Evolutionary conservation across 2,113 vertebrate genomes (phyloP).

Genomic region (Isurus oxyrinchus): DNA sequence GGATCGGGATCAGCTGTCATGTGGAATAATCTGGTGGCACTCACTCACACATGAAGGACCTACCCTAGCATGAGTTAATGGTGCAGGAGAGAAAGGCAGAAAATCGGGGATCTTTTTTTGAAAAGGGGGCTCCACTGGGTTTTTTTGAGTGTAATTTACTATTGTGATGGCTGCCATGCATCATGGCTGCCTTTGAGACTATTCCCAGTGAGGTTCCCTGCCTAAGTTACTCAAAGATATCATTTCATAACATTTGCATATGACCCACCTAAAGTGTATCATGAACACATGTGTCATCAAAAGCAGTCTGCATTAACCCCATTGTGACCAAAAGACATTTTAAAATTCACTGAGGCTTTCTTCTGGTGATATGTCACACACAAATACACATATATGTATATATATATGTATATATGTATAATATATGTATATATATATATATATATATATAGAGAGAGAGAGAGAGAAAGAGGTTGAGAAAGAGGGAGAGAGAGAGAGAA

Average conservation of each 20-base stretch:
- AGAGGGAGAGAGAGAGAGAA: too few species aligned
- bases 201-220: neutral
- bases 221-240: neutral
- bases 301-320: neutral
- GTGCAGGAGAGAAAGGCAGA: neutral
- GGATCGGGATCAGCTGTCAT: neutral
- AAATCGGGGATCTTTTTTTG: neutral
- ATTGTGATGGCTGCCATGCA: neutral
- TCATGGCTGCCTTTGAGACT: neutral
- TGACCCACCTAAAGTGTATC: neutral
- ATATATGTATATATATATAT: too few species aligned
- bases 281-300: neutral
- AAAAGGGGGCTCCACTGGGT: neutral
- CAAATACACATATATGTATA: too few species aligned
- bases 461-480: too few species aligned
- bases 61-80: neutral
- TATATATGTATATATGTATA: too few species aligned
- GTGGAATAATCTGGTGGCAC: neutral
- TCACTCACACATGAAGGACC: neutral
- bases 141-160: neutral
- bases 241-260: slow-evolving; percentile 6
- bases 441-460: too few species aligned
- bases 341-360: neutral
- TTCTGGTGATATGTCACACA: neutral
- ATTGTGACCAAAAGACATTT: neutral